phyloP scores from a whole-genome alignment of 2,113 vertebrate species.

The Pseudorhombus dupliciocellatus region DNA sequence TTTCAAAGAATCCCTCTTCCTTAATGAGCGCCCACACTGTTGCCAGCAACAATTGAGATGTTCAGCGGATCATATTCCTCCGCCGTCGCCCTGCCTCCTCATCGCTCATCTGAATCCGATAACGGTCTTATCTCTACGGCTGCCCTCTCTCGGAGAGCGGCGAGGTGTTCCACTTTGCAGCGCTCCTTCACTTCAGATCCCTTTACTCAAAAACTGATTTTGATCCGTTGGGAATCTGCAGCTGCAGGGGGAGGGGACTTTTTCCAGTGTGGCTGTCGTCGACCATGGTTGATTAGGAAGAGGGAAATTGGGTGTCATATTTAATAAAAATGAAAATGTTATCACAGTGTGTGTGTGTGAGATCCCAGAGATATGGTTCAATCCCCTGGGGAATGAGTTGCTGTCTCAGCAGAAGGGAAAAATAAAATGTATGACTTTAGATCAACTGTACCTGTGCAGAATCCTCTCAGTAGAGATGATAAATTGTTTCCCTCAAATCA shows the following conservation, averaged over 20 bases:
- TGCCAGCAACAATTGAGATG: constrained; percentile 45
- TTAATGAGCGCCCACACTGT: constrained; percentile 40
- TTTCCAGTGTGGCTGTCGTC: constrained; percentile 10
- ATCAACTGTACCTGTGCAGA: not conserved
- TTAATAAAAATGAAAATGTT: constrained; percentile 44
- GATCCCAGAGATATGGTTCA: not conserved
- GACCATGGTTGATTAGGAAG: constrained; percentile 25
- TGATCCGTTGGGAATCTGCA: constrained; percentile 31
- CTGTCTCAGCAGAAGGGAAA: constrained; percentile 38
- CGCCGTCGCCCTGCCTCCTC: constrained; percentile 41
- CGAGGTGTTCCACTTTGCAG: constrained; percentile 36
- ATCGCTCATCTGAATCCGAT: constrained; percentile 44
- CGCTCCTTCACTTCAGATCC: constrained; percentile 37
- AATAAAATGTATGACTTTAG: constrained; percentile 17
- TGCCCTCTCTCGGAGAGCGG: constrained; percentile 45
- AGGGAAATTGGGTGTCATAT: constrained; percentile 31
- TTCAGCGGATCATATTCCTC: constrained; percentile 42
- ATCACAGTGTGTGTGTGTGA: constrained; percentile 10
- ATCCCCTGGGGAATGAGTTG: constrained; percentile 23
- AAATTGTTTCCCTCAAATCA: not conserved
- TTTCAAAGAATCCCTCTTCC: constrained; percentile 37
- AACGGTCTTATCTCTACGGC: constrained; percentile 47
- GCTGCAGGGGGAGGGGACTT: constrained; percentile 15
- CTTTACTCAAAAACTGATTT: constrained; percentile 26
- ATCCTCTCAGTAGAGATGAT: not conserved